These are phyloP conservation scores for Nephrotoma guestfalica DNA, from an alignment of 2,888 invertebrate genomes.

Conservation along the genomic window DNA sequence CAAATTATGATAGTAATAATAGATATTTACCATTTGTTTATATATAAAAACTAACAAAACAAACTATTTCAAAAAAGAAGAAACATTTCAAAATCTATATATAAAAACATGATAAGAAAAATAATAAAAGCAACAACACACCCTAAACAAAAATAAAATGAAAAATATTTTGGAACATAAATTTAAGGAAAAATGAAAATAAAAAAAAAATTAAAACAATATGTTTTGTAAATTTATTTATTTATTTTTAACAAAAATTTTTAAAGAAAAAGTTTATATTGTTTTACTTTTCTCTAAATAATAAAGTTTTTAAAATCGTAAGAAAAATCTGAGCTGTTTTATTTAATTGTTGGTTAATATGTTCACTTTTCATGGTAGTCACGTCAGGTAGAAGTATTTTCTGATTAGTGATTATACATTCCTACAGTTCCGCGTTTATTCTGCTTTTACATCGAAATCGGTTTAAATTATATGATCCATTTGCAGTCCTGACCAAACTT, in stretches of 20 bases:
- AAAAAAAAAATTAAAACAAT: conserved; percentile 26
- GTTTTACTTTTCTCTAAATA: conserved; percentile 34
- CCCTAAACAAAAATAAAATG: not conserved
- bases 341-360: not conserved
- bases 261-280: conserved; percentile 22
- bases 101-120: not conserved
- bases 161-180: not conserved
- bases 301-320: conserved; percentile 36
- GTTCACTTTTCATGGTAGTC: too few species aligned
- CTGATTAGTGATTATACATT: too few species aligned
- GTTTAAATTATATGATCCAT: not conserved
- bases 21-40: not conserved
- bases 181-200: conserved; percentile 17
- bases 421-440: too few species aligned
- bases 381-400: too few species aligned
- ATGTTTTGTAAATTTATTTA: conserved; percentile 29
- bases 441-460: too few species aligned
- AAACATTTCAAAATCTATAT: not conserved
- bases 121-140: not conserved
- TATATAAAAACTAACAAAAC: not conserved
- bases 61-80: not conserved
- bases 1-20: conserved; percentile 1
- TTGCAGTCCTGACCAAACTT: too few species aligned
- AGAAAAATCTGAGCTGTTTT: not conserved
- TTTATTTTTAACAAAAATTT: conserved; percentile 17